A percentile compares a stretch with the other conserved stretches of the same genome.
These are phyloP conservation scores for Trachelus tabidus DNA, from an alignment of 2,888 invertebrate species.

Conservation along the genomic window DNA sequence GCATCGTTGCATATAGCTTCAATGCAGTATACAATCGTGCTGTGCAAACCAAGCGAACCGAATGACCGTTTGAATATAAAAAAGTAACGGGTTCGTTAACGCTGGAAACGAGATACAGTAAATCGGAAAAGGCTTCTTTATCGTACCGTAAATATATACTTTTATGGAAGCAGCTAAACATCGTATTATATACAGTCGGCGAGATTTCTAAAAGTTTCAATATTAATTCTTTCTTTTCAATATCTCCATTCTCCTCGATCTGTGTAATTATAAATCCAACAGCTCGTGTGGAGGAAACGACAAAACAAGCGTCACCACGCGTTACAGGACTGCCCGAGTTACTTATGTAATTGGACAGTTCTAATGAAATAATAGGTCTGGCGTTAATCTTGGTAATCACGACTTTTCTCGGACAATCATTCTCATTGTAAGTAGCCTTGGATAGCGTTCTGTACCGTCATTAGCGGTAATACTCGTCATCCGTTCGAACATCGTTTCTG, in stretches of 20 bases:
- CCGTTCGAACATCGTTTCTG: background rate
- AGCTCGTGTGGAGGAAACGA: background rate
- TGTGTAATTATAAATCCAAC: background rate
- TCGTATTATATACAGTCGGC: background rate
- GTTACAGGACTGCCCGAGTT: background rate
- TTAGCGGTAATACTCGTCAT: background rate
- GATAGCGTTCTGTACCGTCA: background rate
- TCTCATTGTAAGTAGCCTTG: background rate
- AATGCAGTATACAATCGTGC: background rate
- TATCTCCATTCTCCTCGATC: background rate
- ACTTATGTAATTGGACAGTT: slow-evolving; percentile 22
- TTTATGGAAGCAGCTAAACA: background rate
- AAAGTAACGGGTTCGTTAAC: background rate
- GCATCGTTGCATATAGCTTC: background rate
- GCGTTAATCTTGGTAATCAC: background rate
- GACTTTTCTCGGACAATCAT: background rate
- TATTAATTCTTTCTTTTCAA: background rate
- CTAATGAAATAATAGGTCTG: slow-evolving; percentile 17
- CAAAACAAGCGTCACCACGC: slow-evolving; percentile 2
- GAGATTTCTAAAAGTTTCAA: background rate
- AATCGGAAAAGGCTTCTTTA: background rate
- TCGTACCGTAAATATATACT: background rate
- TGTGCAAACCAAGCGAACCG: background rate
- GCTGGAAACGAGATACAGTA: background rate
- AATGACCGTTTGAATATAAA: background rate